Evolutionary conservation across 2,797 vertebrate species (phyloP), one percentile per base, ranked within the genome.

Genomic region (Pygocentrus nattereri): DNA sequence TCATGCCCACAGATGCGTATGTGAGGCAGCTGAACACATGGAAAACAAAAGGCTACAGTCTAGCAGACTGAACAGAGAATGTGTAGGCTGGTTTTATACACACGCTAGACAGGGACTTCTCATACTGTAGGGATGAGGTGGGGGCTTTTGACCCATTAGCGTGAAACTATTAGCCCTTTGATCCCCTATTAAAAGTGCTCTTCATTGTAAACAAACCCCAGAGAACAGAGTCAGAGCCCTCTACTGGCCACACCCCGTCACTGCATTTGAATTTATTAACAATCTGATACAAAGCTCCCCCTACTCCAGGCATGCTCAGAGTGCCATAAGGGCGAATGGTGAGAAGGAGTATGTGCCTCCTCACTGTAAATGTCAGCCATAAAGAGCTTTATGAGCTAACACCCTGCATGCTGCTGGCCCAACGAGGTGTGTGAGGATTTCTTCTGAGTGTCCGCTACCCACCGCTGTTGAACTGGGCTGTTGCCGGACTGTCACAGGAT

Each of bases 201-300:
- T n/a, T 30, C 61, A 16, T 25, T 61, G 15, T 38, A 69, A 54
- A 4, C 77, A 71, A 68, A 52, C 69, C 19, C n/a, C 38, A 18
- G 47, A 25, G 18, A 68, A 83, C 19, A 44, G 41, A 68, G 71
- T 71, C 74, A 76, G 25, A 84, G 85, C 91, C 90, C 90, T 92
- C 91, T 93, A 58, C 90, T 91, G 91, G 90, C 62, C 76, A 79
- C 81, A 86, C 74, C 58, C 23, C 21, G 69, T 54, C 82, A 89
- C 70, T 90, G 86, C 88, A 83, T 47, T 34, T 34, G 16, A 64
- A 34, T 18, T 5, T 31, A 31, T 64, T 21, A 31, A 31, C 59
- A 34, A 70, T 21, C 30, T 8, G 1, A 8, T 25, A 47, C 23
- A 5, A 21, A 61, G 38, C 34, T 31, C 41, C 58, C 18, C 13